Conservation (phyloP, 1,140 invertebrate genomes). For the Pararge aegeria region DNA sequence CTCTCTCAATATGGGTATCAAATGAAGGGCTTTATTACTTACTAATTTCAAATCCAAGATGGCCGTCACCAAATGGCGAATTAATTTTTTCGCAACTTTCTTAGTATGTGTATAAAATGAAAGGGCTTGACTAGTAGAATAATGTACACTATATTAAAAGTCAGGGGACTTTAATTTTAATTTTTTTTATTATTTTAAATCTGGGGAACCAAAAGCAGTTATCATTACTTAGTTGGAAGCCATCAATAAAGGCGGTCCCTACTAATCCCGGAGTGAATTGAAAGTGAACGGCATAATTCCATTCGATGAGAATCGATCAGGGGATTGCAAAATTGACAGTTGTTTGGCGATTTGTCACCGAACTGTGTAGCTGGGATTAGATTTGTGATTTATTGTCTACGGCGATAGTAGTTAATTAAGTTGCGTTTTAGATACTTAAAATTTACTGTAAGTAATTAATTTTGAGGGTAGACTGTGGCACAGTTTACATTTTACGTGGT, state of each 20-base stretch:
- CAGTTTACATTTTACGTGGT: too few species aligned
- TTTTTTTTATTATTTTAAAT: neutral
- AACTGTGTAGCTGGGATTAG: conserved; percentile 24
- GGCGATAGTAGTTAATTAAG: neutral
- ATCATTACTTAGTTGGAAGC: conserved; percentile 11
- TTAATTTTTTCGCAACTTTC: too few species aligned
- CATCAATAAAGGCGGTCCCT: conserved; percentile 17
- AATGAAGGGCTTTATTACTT: too few species aligned
- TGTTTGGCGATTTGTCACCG: conserved; percentile 34
- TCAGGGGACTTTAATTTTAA: too few species aligned
- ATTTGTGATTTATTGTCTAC: conserved; percentile 28
- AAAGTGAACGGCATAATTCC: conserved; percentile 37
- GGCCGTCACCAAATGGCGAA: too few species aligned
- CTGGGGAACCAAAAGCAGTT: neutral
- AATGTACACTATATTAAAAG: too few species aligned
- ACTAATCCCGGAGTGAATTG: conserved; percentile 37
- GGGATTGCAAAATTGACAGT: conserved; percentile 24
- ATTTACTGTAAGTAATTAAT: too few species aligned
- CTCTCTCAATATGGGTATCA: too few species aligned
- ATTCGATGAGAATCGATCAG: conserved; percentile 35
- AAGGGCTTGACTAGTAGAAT: too few species aligned
- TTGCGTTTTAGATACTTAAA: neutral
- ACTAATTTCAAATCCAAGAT: too few species aligned
- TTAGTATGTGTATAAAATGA: too few species aligned
- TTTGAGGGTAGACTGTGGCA: too few species aligned